Conservation (phyloP, 1,140 invertebrate genomes). For the Drosophila rhopaloa region DNA sequence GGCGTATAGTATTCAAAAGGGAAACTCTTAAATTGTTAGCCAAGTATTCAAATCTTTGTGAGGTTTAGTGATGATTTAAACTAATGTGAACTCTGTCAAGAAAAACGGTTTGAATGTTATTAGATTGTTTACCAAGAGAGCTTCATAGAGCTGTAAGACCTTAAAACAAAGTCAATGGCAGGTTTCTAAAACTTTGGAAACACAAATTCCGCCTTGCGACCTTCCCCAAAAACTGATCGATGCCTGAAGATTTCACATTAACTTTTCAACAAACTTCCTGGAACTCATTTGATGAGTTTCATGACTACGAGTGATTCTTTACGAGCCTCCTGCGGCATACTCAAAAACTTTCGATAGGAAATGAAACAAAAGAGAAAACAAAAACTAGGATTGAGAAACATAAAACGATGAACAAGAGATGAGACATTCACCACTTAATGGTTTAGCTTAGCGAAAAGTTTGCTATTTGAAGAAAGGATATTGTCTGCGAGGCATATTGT, state of each 20-base stretch:
- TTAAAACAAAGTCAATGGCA: neutral
- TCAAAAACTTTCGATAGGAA: conserved; percentile 20
- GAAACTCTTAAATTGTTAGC: conserved; percentile 7
- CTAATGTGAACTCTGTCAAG: neutral
- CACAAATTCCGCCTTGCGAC: conserved; percentile 2
- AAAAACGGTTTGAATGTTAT: neutral
- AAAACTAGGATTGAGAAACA: conserved; percentile 5
- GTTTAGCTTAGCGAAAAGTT: conserved; percentile 26
- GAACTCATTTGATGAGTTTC: conserved; percentile 46
- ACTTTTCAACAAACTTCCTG: conserved; percentile 16
- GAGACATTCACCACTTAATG: conserved; percentile 20
- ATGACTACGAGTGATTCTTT: conserved; percentile 4
- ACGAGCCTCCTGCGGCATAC: conserved; percentile 40
- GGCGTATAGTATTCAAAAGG: conserved; percentile 14
- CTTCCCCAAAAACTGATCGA: neutral
- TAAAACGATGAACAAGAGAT: conserved; percentile 4
- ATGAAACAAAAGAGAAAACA: conserved; percentile 7
- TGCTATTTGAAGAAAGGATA: neutral
- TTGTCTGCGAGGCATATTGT: conserved; percentile 3
- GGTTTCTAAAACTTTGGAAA: neutral
- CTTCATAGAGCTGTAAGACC: neutral
- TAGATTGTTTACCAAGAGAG: neutral
- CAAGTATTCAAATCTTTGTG: neutral
- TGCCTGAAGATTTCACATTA: neutral
- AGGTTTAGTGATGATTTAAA: too few species aligned